Conservation (phyloP, 1,140 invertebrate genomes). For the Apis cerana region DNA sequence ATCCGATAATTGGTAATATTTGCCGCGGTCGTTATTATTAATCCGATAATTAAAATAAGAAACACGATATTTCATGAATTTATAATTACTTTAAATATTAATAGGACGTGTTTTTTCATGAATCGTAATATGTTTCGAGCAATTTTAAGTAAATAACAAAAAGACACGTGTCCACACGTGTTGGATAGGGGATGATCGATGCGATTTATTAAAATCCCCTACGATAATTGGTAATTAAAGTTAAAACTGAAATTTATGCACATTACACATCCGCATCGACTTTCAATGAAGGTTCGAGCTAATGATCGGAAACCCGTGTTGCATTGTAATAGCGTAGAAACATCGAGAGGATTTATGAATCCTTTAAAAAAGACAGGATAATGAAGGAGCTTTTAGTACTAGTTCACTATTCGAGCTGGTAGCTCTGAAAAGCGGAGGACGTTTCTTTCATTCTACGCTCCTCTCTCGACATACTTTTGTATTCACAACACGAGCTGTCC, state of each 20-base stretch:
- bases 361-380: slow-evolving; percentile 8
- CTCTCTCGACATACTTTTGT: neutral
- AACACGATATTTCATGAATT: too few relatives aligned
- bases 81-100: too few relatives aligned
- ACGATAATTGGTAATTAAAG: too few relatives aligned
- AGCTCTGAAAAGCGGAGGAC: slow-evolving; percentile 1
- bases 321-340: neutral
- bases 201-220: neutral
- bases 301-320: neutral
- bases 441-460: slow-evolving; percentile 6
- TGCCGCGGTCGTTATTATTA: too few relatives aligned
- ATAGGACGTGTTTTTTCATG: too few relatives aligned
- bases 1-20: too few relatives aligned
- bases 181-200: neutral
- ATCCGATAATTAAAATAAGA: too few relatives aligned
- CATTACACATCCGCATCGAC: neutral
- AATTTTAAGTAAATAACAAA: too few relatives aligned
- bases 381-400: slow-evolving; percentile 13
- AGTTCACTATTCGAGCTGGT: neutral
- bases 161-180: neutral
- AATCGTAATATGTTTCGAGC: too few relatives aligned
- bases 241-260: neutral
- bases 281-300: slow-evolving; percentile 7
- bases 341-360: slow-evolving; percentile 17
- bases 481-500: slow-evolving; percentile 10